phyloP scores from a whole-genome alignment of 2,888 invertebrate genomes.

The Clistopyga incitator region DNA sequence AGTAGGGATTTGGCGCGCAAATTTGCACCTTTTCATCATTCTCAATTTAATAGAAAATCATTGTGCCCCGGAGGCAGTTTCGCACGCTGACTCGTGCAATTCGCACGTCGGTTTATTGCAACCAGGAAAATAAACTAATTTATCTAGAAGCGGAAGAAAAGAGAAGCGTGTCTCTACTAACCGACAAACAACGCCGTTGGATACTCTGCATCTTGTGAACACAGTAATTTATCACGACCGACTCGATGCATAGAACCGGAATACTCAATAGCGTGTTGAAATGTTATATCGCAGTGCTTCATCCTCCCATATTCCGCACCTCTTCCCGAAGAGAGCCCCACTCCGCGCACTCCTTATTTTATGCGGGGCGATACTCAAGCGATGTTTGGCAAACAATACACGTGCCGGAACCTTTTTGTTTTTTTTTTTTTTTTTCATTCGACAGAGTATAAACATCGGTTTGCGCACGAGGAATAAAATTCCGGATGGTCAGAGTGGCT shows the following conservation, averaged over 20 bases:
- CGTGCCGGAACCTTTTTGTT: slow-evolving; percentile 23
- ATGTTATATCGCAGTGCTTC: not conserved
- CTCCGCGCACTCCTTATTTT: slow-evolving; percentile 13
- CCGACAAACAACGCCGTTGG: not conserved
- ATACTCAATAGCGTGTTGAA: slow-evolving; percentile 21
- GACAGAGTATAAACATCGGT: slow-evolving; percentile 51
- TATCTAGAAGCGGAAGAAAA: not conserved
- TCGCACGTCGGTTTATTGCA: no score
- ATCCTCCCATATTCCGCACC: not conserved
- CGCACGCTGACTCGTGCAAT: no score
- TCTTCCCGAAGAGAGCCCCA: not conserved
- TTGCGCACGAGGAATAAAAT: slow-evolving; percentile 42
- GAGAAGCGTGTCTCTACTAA: not conserved
- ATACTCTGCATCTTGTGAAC: not conserved
- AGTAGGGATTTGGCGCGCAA: no score
- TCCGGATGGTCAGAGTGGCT: not conserved
- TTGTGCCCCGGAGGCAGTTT: no score
- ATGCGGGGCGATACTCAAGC: slow-evolving; percentile 33
- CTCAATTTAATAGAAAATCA: no score
- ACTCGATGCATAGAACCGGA: not conserved
- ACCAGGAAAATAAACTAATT: not conserved
- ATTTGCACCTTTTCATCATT: no score
- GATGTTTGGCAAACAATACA: slow-evolving; percentile 53
- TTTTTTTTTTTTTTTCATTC: no score
- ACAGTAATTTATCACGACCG: not conserved